These are phyloP conservation scores for Symphodus melops DNA, from an alignment of 2,113 vertebrate species.

Conservation along the genomic window DNA sequence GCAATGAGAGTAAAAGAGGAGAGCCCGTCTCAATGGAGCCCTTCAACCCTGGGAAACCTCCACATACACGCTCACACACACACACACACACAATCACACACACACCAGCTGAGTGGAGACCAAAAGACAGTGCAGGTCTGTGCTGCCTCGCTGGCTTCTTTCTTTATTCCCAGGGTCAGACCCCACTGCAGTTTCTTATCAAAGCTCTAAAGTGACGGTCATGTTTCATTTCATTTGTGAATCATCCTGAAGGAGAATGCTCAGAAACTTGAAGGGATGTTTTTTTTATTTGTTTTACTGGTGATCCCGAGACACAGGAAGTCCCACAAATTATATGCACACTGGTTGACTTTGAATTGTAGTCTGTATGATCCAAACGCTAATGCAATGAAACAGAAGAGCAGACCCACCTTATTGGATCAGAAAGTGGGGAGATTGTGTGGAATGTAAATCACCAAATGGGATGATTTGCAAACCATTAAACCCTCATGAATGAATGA, in stretches of 20 bases:
- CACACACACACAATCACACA: conserved; percentile 42
- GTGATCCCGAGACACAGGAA: too few species aligned
- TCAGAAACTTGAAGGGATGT: not conserved
- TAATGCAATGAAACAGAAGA: too few species aligned
- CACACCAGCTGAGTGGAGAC: conserved; percentile 58
- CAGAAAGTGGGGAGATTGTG: too few species aligned
- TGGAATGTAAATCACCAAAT: too few species aligned
- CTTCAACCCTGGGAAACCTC: conserved; percentile 77
- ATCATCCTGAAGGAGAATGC: not conserved
- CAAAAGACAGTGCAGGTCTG: conserved; percentile 71
- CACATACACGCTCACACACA: conserved; percentile 40
- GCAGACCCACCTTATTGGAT: too few species aligned
- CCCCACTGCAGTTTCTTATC: not conserved
- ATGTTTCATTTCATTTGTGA: not conserved
- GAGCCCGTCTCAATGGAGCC: conserved; percentile 76
- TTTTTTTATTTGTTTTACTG: not conserved
- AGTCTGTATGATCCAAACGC: too few species aligned
- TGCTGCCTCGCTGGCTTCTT: conserved; percentile 52
- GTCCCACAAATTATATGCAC: too few species aligned
- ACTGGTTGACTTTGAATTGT: too few species aligned
- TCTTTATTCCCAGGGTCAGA: conserved; percentile 50
- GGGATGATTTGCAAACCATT: too few species aligned
- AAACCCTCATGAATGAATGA: too few species aligned
- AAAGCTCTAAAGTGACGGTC: not conserved
- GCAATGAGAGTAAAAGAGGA: conserved; percentile 79